Conservation (phyloP, 1,140 invertebrate genomes). For the Olivierus martensii region DNA sequence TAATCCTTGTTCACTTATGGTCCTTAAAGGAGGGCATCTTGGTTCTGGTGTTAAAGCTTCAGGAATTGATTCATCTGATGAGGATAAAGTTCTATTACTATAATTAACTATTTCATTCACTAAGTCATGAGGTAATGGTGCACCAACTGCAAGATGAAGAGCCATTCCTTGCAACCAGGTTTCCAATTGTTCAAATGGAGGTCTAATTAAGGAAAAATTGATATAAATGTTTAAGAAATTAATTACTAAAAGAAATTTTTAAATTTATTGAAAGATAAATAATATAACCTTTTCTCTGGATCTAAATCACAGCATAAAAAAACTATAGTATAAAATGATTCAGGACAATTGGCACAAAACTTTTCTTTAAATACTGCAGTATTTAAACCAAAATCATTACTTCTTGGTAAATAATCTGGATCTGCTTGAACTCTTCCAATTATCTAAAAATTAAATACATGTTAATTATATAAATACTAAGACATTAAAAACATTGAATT, state of each 20-base stretch:
- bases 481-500: neutral
- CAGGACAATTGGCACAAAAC: slow-evolving; percentile 74
- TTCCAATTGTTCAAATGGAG: slow-evolving; percentile 71
- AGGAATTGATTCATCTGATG: slow-evolving; percentile 40
- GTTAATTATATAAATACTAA: neutral
- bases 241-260: neutral
- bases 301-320: slow-evolving; percentile 19
- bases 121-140: slow-evolving; percentile 46
- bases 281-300: slow-evolving; percentile 34
- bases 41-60: slow-evolving; percentile 32
- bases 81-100: slow-evolving; percentile 22
- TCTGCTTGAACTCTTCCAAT: slow-evolving; percentile 86
- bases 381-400: slow-evolving; percentile 80
- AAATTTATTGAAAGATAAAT: neutral
- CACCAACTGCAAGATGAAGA: slow-evolving; percentile 49
- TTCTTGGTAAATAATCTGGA: slow-evolving; percentile 77
- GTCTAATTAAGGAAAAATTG: slow-evolving; percentile 35
- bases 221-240: slow-evolving; percentile 1
- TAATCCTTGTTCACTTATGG: slow-evolving; percentile 31
- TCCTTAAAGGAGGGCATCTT: slow-evolving; percentile 25
- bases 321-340: slow-evolving; percentile 71
- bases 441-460: slow-evolving; percentile 43
- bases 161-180: slow-evolving; percentile 62
- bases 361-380: slow-evolving; percentile 71
- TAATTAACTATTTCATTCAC: slow-evolving; percentile 61